These are phyloP conservation scores for Leptopilina drosophilae DNA, from an alignment of 2,888 invertebrate species.

Conservation along the genomic window DNA sequence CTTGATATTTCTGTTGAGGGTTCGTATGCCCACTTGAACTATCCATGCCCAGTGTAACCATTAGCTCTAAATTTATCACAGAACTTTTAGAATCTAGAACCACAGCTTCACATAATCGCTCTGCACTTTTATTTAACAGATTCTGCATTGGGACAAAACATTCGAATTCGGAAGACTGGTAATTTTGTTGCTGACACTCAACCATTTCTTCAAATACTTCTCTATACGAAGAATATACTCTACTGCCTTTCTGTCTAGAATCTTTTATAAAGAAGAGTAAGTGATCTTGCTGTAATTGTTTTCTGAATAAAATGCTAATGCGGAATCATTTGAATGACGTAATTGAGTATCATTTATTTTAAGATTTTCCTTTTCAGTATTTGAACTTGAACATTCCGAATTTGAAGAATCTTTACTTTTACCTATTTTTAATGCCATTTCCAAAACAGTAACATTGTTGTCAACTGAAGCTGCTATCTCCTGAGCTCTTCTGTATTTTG, in stretches of 20 bases:
- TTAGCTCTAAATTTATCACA: neutral
- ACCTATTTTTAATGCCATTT: neutral
- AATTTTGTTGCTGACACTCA: slow-evolving; percentile 5
- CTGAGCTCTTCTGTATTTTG: neutral
- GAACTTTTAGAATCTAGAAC: neutral
- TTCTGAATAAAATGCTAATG: neutral
- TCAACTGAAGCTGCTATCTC: neutral
- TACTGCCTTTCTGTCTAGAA: neutral
- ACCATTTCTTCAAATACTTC: neutral
- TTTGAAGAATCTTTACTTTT: neutral
- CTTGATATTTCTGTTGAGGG: neutral
- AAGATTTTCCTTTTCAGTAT: neutral
- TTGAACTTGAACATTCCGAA: neutral
- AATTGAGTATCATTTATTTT: neutral
- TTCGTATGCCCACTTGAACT: slow-evolving; percentile 4
- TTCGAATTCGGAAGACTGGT: neutral
- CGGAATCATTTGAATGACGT: neutral
- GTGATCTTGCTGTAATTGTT: slow-evolving; percentile 8
- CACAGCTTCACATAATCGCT: slow-evolving; percentile 5
- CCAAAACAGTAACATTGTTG: neutral
- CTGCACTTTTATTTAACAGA: slow-evolving; percentile 17
- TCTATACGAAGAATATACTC: neutral
- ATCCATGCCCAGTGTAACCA: neutral
- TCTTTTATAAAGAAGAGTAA: neutral
- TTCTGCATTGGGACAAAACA: neutral